phyloP scores from a whole-genome alignment of 2,113 vertebrate species.

The Malurus cyaneus region DNA sequence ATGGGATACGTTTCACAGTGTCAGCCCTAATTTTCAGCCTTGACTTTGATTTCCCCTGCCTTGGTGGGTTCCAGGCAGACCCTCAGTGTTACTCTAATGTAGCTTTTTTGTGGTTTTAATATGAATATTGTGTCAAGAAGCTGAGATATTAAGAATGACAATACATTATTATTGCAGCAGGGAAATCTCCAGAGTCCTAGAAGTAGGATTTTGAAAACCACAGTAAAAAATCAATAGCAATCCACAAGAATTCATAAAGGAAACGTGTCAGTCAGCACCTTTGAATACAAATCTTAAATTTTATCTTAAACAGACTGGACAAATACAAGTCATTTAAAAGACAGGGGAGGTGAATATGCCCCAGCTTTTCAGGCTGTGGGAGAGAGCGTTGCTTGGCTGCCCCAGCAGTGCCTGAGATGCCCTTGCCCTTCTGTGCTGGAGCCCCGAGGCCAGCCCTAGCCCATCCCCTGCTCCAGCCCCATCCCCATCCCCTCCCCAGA shows the following conservation, averaged over 20 bases:
- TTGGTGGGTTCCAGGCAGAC: constrained; percentile 15
- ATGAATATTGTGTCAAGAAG: constrained; percentile 81
- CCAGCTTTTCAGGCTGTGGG: neutral
- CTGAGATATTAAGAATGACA: constrained; percentile 87
- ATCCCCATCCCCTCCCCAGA: neutral
- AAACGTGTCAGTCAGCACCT: constrained; percentile 73
- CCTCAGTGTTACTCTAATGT: constrained; percentile 46
- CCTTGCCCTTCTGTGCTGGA: neutral
- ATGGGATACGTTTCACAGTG: constrained; percentile 47
- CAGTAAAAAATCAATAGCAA: constrained; percentile 85
- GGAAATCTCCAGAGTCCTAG: constrained; percentile 74
- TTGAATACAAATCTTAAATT: constrained; percentile 68
- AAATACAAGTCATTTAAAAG: constrained; percentile 37
- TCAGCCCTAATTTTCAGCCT: constrained; percentile 60
- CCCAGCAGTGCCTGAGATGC: neutral
- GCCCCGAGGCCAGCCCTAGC: too few relatives aligned
- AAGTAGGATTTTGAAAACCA: constrained; percentile 80
- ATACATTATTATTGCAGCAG: constrained; percentile 81
- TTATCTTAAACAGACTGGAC: constrained; percentile 63
- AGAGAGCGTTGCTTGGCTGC: neutral
- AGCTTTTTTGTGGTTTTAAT: constrained; percentile 67
- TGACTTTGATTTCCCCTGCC: constrained; percentile 50
- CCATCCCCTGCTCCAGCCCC: neutral
- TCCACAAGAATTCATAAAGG: constrained; percentile 81
- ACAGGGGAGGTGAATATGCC: neutral